Evolutionary conservation across 2,797 vertebrate species (phyloP).

Genomic region (Anguilla pacifica): DNA sequence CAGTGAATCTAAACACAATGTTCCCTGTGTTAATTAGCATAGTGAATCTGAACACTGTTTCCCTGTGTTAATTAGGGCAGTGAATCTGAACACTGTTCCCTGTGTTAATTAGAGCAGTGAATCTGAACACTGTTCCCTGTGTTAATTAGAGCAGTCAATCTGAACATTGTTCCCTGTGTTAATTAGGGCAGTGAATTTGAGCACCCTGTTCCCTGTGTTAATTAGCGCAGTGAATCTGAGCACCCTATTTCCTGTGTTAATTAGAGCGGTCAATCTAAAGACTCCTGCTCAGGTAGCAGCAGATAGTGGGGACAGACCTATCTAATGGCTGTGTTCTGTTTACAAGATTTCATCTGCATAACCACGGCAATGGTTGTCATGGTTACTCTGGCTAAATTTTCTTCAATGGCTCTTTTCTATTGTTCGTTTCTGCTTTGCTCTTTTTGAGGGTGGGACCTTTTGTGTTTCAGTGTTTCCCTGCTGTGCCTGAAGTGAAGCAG

Average conservation of each 20-base stretch:
- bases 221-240: not conserved
- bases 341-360: conserved; percentile 24
- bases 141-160: not conserved
- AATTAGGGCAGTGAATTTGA: not conserved
- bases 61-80: not conserved
- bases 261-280: not conserved
- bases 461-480: not conserved
- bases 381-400: conserved; percentile 13
- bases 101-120: not conserved
- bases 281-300: not conserved
- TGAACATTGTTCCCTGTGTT: not conserved
- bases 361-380: conserved; percentile 6
- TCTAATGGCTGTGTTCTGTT: not conserved
- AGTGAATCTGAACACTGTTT: not conserved
- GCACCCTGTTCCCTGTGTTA: not conserved
- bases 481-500: not conserved
- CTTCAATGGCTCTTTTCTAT: not conserved
- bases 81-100: not conserved
- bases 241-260: not conserved
- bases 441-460: not conserved
- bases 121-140: not conserved
- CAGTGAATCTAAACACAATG: not conserved
- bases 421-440: conserved; percentile 4
- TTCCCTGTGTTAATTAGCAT: not conserved
- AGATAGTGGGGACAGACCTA: not conserved